phyloP scores from a whole-genome alignment of 2,113 vertebrate species.

The Odocoileus hemionus region DNA sequence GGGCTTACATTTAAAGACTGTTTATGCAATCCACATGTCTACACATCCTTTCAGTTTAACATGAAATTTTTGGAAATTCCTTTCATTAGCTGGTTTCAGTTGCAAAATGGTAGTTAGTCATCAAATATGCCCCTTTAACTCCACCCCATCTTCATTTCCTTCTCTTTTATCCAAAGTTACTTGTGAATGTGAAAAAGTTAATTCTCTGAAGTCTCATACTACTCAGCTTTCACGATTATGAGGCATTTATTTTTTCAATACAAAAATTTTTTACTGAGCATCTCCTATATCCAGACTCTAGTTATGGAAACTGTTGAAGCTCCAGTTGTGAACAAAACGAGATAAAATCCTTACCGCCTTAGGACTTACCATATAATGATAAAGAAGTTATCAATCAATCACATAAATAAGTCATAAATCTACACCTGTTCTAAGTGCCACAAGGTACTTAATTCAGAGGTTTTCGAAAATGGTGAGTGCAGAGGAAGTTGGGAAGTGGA shows the following conservation, averaged over 20 bases:
- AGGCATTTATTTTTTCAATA: not conserved
- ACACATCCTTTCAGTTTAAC: not conserved
- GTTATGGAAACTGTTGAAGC: not conserved
- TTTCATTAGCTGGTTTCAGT: not conserved
- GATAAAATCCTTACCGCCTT: not conserved
- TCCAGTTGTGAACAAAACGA: not conserved
- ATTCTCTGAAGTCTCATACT: not conserved
- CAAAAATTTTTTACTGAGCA: not conserved
- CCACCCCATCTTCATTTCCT: not conserved
- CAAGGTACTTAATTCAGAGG: not conserved
- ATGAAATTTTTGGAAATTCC: not conserved
- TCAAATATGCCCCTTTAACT: not conserved
- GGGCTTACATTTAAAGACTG: not conserved
- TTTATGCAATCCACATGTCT: not conserved
- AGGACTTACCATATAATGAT: not conserved
- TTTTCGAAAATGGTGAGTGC: not conserved
- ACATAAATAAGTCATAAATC: not conserved
- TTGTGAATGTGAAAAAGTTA: not conserved
- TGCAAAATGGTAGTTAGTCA: not conserved
- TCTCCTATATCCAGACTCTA: not conserved
- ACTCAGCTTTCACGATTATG: not conserved
- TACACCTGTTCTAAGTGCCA: not conserved
- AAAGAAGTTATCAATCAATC: not conserved
- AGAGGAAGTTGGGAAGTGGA: fast-evolving
- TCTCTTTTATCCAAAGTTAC: not conserved